Evolutionary conservation across 2,888 invertebrate species (phyloP), one percentile per base, ranked within the genome.

Genomic region (Cyclophora albipunctata): DNA sequence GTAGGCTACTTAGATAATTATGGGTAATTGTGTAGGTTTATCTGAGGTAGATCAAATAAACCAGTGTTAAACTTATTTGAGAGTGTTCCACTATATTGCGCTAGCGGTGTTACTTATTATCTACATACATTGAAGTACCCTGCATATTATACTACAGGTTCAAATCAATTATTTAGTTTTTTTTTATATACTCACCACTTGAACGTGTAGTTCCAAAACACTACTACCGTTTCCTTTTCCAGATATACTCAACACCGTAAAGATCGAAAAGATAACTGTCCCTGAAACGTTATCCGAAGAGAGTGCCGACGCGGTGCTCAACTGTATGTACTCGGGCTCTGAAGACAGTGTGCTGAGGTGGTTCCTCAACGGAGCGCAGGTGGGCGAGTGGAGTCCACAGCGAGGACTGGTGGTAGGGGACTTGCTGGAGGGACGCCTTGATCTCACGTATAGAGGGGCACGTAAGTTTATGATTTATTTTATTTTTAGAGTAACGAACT

Each of bases 181-280:
- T 20, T 20, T 20, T 20, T 20, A 20, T 20, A 20, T 2, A 20
- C 20, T 20, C 20, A 1, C 20, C 20, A 20, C 20, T 20, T 20
- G 20, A 20, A 20, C 20, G 20, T 20, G 20, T 20, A 20, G 20
- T 20, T 20, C 20, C 20, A 20, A 20, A 20, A 20, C 20, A 20
- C 1, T 20, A 20, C 20, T 20, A 20, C 1, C 2, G 20, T 20
- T 20, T 20, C 20, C 20, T 20, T 20, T 20, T 20, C 20, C 20
- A 64, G 66, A 64, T 58, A 52, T 64, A 42, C 52, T 64, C 34
- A 65, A 57, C 49, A 48, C 63, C n/a, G 59, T 67, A 34, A 66
- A 62, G 53, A 73, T 76, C 58, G 67, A 72, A 3, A 64, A 66
- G 7, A 43, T 74, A 2, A 37, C 55, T 34, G 67, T 76, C 20